These are phyloP conservation scores for Pogonomyrmex barbatus DNA, from an alignment of 1,140 invertebrate species.

Conservation along the genomic window DNA sequence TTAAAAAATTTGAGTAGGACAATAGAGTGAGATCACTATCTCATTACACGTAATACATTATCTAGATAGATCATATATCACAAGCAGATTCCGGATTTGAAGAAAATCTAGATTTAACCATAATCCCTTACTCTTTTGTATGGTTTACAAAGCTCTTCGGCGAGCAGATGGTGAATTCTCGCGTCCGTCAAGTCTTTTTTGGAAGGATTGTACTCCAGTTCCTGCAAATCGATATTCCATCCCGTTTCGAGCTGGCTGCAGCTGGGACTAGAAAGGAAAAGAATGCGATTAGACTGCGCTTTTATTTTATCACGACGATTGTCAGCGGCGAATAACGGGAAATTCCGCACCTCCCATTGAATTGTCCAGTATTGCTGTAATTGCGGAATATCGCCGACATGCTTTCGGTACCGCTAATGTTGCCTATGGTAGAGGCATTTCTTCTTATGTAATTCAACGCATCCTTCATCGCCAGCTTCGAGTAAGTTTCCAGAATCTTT, in stretches of 20 bases:
- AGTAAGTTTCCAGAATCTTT: constrained; percentile 97
- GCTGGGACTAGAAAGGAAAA: constrained; percentile 88
- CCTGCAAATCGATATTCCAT: constrained; percentile 97
- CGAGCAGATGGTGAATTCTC: constrained; percentile 96
- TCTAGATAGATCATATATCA: constrained; percentile 2
- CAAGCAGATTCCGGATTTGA: background rate
- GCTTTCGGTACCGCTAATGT: constrained; percentile 94
- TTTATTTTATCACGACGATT: constrained; percentile 32
- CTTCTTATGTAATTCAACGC: constrained; percentile 95
- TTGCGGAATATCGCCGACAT: constrained; percentile 96
- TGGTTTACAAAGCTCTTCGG: constrained; percentile 96
- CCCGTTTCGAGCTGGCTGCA: constrained; percentile 93
- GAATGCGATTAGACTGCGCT: constrained; percentile 37
- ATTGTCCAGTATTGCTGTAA: constrained; percentile 91
- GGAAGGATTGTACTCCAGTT: constrained; percentile 96
- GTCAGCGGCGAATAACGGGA: background rate
- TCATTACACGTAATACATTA: constrained; percentile 31
- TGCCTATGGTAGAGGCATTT: constrained; percentile 93
- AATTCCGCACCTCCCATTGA: constrained; percentile 91
- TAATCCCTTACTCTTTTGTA: constrained; percentile 91
- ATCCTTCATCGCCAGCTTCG: constrained; percentile 96
- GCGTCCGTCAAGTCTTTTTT: constrained; percentile 96
- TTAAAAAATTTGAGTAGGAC: constrained; percentile 1
- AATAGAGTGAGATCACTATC: background rate
- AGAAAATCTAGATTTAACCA: background rate